phyloP scores from a whole-genome alignment of 2,888 invertebrate species.

The Scaeva pyrastri region DNA sequence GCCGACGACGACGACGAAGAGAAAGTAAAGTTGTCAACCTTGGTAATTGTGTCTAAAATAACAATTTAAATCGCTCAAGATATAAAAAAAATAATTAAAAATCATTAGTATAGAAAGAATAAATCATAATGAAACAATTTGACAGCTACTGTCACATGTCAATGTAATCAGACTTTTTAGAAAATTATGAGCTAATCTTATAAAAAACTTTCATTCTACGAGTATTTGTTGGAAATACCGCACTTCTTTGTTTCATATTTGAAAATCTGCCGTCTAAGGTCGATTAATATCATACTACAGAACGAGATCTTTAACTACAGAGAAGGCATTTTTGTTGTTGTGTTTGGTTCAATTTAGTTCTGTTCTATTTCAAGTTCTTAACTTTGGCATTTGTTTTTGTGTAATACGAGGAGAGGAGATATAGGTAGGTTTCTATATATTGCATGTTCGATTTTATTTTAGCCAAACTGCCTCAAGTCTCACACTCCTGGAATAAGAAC shows the following conservation, averaged over 20 bases:
- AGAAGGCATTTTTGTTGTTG: conserved; percentile 41
- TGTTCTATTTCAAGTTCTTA: conserved; percentile 19
- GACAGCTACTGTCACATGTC: conserved; percentile 68
- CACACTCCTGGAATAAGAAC: conserved; percentile 49
- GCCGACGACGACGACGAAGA: conserved; percentile 8
- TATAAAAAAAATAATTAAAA: background rate
- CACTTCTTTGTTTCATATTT: conserved; percentile 45
- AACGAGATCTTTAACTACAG: background rate
- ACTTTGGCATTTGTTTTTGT: conserved; percentile 67
- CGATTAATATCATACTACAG: conserved; percentile 14
- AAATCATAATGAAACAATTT: conserved; percentile 32
- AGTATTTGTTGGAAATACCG: background rate
- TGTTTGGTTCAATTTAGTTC: background rate
- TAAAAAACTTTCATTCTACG: conserved; percentile 14
- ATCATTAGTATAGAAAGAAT: conserved; percentile 22
- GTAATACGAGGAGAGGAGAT: conserved; percentile 53
- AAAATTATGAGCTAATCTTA: conserved; percentile 43
- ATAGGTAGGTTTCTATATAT: background rate
- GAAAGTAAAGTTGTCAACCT: conserved; percentile 71
- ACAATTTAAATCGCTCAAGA: conserved; percentile 39
- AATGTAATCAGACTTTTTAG: conserved; percentile 23
- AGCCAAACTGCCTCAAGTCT: conserved; percentile 44
- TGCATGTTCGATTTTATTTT: conserved; percentile 58
- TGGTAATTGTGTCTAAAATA: conserved; percentile 44
- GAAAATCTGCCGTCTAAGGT: conserved; percentile 35